Percentiles rank a stretch among this genome's conserved stretches.
Conservation (phyloP, 1,140 invertebrate genomes). For the Anagrus nilaparvatae region DNA sequence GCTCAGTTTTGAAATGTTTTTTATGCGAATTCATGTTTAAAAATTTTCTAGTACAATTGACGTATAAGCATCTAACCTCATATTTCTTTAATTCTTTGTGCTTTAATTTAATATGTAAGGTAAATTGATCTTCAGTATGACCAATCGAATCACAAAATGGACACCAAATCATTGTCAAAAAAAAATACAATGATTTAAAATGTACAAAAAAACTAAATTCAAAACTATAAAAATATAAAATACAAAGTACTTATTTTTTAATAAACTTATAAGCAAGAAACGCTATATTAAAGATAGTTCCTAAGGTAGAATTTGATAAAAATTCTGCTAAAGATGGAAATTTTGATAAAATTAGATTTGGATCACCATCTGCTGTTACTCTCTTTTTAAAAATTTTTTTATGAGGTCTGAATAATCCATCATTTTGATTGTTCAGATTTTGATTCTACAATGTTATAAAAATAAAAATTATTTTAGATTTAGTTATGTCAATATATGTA, state of each 20-base stretch:
- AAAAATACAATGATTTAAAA: no score
- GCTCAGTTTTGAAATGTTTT: conserved; percentile 2
- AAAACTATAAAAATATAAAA: neutral
- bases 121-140: neutral
- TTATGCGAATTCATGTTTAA: conserved; percentile 4
- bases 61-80: conserved; percentile 1
- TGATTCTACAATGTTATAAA: no score
- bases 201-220: neutral
- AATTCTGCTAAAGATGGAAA: neutral
- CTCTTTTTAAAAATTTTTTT: neutral
- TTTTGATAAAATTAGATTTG: neutral
- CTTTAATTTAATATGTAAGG: conserved; percentile 4
- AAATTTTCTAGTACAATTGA: conserved; percentile 8
- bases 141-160: neutral
- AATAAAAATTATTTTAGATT: no score
- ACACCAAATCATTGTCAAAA: conserved; percentile 7
- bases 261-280: no score
- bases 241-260: neutral
- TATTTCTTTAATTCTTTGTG: neutral
- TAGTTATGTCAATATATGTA: no score
- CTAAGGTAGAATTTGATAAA: neutral
- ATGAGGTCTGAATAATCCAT: no score
- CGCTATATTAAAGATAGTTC: no score
- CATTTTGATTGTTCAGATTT: no score
- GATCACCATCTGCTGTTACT: neutral